Conservation (phyloP, 1,140 invertebrate species). For the Drosophila prosaltans region DNA sequence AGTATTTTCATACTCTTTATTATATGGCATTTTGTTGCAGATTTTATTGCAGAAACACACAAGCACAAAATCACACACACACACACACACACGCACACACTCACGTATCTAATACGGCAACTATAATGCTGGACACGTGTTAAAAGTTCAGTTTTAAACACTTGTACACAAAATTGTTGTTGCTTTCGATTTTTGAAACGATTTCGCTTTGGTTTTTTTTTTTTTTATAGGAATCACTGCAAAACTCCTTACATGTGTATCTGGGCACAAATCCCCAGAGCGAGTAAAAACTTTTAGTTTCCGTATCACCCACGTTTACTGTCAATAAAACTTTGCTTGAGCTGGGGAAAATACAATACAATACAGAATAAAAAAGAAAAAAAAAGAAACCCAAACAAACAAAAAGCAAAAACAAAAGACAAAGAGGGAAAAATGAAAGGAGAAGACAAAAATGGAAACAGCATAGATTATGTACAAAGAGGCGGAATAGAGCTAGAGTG, state of each 20-base stretch:
- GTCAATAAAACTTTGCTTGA: slow-evolving; percentile 77
- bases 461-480: slow-evolving; percentile 50
- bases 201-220: slow-evolving; percentile 59
- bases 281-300: slow-evolving; percentile 68
- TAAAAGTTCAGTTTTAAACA: slow-evolving; percentile 75
- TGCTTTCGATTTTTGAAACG: slow-evolving; percentile 49
- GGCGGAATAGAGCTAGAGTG: slow-evolving; percentile 11
- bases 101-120: slow-evolving; percentile 25
- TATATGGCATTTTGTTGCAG: slow-evolving; percentile 53
- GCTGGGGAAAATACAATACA: slow-evolving; percentile 45
- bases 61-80: slow-evolving; percentile 5
- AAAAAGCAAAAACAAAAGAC: slow-evolving; percentile 13
- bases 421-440: slow-evolving; percentile 13
- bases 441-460: slow-evolving; percentile 45
- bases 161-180: slow-evolving; percentile 69
- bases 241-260: slow-evolving; percentile 39
- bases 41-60: slow-evolving; percentile 12
- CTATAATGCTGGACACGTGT: slow-evolving; percentile 75
- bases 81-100: neutral
- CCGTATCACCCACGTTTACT: slow-evolving; percentile 75
- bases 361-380: slow-evolving; percentile 14
- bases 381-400: slow-evolving; percentile 23
- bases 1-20: slow-evolving; percentile 58
- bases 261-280: slow-evolving; percentile 61
- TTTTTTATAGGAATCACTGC: slow-evolving; percentile 70